phyloP scores from a whole-genome alignment of 2,888 invertebrate genomes.

The Lypha dubia region DNA sequence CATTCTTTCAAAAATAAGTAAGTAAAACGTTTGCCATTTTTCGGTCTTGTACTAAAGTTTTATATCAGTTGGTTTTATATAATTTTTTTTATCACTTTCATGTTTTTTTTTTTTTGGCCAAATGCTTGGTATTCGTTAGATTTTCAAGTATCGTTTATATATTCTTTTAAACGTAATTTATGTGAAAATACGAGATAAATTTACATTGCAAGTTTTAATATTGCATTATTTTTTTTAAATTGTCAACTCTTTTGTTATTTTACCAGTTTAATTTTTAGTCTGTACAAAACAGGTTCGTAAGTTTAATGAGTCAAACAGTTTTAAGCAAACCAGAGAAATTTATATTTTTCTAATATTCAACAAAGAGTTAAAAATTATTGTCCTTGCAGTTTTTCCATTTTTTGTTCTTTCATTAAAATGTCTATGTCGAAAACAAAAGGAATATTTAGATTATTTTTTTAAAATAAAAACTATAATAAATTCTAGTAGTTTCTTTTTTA shows the following conservation, averaged over 20 bases:
- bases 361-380: conserved; percentile 39
- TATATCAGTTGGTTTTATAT: background rate
- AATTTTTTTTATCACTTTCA: background rate
- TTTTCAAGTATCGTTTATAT: conserved; percentile 37
- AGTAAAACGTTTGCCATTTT: background rate
- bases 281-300: conserved; percentile 24
- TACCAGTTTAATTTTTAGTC: background rate
- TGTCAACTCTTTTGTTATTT: conserved; percentile 9
- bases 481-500: conserved; percentile 9
- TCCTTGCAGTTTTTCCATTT: conserved; percentile 51
- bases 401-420: background rate
- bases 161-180: conserved; percentile 66
- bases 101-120: conserved; percentile 14
- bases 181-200: conserved; percentile 71
- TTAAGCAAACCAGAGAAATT: conserved; percentile 11
- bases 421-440: conserved; percentile 35
- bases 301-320: conserved; percentile 64
- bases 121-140: conserved; percentile 62
- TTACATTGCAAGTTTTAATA: conserved; percentile 61
- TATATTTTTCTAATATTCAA: conserved; percentile 17
- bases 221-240: conserved; percentile 56
- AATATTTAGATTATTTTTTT: conserved; percentile 52
- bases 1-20: too few species aligned
- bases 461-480: conserved; percentile 51
- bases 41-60: background rate